phyloP scores from a whole-genome alignment of 2,888 invertebrate species.

The Apodemia mormo region DNA sequence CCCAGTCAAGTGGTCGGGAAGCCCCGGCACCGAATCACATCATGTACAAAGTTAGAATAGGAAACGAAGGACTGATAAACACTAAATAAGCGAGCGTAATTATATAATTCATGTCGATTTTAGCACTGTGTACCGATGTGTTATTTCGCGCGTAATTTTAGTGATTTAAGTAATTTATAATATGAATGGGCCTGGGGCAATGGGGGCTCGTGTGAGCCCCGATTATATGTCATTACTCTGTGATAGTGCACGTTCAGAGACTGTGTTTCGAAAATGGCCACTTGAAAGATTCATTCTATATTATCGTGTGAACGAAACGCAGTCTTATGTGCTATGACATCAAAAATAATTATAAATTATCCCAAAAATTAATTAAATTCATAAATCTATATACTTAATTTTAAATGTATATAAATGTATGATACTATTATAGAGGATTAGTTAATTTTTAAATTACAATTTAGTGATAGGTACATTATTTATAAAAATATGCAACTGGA shows the following conservation, averaged over 20 bases:
- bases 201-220: constrained; percentile 69
- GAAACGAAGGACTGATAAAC: constrained; percentile 33
- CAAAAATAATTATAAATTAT: constrained; percentile 77
- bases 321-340: constrained; percentile 75
- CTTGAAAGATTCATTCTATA: constrained; percentile 41
- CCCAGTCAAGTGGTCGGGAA: background rate
- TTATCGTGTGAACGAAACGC: constrained; percentile 47
- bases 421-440: constrained; percentile 58
- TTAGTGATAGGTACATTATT: constrained; percentile 46
- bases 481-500: constrained; percentile 57
- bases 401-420: constrained; percentile 77
- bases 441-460: constrained; percentile 54
- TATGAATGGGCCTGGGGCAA: constrained; percentile 79
- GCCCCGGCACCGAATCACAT: background rate
- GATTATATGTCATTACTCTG: constrained; percentile 79
- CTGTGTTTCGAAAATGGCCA: constrained; percentile 52
- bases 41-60: constrained; percentile 33
- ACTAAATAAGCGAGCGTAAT: constrained; percentile 47
- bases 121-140: constrained; percentile 72
- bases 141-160: constrained; percentile 74
- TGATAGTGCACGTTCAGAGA: constrained; percentile 74
- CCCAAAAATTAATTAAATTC: constrained; percentile 76
- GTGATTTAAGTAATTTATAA: constrained; percentile 71
- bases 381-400: constrained; percentile 67
- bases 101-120: constrained; percentile 58